Conservation (phyloP, 1,140 invertebrate species). For the Macrobrachium nipponense region DNA sequence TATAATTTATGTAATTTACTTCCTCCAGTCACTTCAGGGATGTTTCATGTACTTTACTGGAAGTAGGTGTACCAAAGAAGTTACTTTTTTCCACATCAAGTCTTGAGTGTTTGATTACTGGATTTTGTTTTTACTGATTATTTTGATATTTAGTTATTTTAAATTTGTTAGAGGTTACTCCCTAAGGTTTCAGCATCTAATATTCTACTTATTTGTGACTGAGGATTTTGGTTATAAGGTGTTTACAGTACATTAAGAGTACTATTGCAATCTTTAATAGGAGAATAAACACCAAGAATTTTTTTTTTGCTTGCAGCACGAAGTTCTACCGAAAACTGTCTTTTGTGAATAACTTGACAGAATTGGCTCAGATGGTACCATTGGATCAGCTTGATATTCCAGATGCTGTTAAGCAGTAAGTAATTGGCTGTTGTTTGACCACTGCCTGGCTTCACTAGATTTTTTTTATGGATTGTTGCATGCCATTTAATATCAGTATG, state of each 20-base stretch:
- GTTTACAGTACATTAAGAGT: not conserved
- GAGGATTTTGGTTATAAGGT: not conserved
- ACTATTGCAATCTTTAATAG: not conserved
- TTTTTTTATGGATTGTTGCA: not conserved
- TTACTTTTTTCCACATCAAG: not conserved
- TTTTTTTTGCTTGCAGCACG: slow-evolving; percentile 74
- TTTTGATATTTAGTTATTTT: not conserved
- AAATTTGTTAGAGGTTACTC: not conserved
- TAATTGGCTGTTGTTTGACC: slow-evolving; percentile 42
- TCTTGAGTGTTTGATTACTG: not conserved
- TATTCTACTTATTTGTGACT: not conserved
- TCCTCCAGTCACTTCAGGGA: not conserved
- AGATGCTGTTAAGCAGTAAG: slow-evolving; percentile 83
- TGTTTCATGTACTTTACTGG: no score
- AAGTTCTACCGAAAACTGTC: slow-evolving; percentile 89
- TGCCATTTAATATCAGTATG: no score
- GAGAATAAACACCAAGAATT: no score
- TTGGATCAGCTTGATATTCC: slow-evolving; percentile 87
- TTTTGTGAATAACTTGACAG: slow-evolving; percentile 81
- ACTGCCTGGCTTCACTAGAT: not conserved
- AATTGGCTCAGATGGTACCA: slow-evolving; percentile 79
- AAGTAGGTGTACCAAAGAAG: no score
- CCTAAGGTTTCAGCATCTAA: not conserved
- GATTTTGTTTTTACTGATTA: not conserved
- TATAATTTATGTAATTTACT: not conserved